Percentiles rank a stretch among this genome's conserved stretches.
Evolutionary conservation across 2,888 invertebrate species (phyloP).

Genomic region (Amphiduros pacificus): DNA sequence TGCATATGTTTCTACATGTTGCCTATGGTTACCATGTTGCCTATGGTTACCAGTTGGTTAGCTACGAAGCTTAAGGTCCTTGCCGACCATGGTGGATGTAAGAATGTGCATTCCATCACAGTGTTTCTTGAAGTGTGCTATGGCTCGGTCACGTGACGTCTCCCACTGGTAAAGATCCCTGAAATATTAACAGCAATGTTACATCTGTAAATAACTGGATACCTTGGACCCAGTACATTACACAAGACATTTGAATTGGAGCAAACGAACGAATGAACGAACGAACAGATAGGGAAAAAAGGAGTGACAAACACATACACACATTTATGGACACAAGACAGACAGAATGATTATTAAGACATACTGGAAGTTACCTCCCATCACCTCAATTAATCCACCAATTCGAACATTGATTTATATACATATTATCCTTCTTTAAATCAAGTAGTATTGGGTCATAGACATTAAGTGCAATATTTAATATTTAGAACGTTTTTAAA

Average conservation of each 20-base stretch:
- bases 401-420: too few species aligned
- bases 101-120: conserved; percentile 83
- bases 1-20: too few species aligned
- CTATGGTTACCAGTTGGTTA: neutral
- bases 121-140: conserved; percentile 73
- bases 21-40: neutral
- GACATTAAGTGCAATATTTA: too few species aligned
- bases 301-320: neutral
- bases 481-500: too few species aligned
- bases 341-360: neutral
- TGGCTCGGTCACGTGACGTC: conserved; percentile 68
- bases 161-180: conserved; percentile 80
- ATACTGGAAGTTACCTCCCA: too few species aligned
- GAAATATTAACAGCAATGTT: conserved; percentile 30
- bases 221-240: neutral
- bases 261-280: too few species aligned
- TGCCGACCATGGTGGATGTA: conserved; percentile 72
- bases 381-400: too few species aligned
- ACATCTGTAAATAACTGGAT: neutral
- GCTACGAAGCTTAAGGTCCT: conserved; percentile 70
- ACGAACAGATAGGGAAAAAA: neutral
- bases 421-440: too few species aligned
- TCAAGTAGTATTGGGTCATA: too few species aligned
- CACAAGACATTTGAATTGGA: neutral
- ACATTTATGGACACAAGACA: neutral